Evolutionary conservation across 2,888 invertebrate species (phyloP).

Genomic region (Eupithecia centaureata): DNA sequence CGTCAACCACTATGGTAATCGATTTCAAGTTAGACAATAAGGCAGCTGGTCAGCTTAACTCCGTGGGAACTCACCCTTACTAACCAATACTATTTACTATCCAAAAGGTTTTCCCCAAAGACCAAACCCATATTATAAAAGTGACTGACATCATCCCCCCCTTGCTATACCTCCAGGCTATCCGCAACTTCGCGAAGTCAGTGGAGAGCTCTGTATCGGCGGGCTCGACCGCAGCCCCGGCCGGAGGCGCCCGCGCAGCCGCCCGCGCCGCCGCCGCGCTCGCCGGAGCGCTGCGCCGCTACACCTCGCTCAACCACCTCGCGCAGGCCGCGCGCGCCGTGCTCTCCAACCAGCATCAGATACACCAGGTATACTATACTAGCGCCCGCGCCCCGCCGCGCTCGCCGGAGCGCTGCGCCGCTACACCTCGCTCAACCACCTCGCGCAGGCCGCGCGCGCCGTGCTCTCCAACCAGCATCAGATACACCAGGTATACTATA

Average conservation of each 20-base stretch:
- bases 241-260: slow-evolving; percentile 91
- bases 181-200: slow-evolving; percentile 78
- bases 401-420: no score
- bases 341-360: slow-evolving; percentile 96
- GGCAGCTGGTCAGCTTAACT: no score
- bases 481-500: no score
- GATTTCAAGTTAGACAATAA: no score
- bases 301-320: slow-evolving; percentile 98
- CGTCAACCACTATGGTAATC: no score
- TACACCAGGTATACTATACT: slow-evolving; percentile 87
- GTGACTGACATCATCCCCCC: background rate
- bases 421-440: no score
- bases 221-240: slow-evolving; percentile 92
- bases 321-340: slow-evolving; percentile 98
- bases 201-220: slow-evolving; percentile 95
- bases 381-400: no score
- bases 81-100: no score
- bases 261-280: slow-evolving; percentile 95
- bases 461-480: no score
- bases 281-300: slow-evolving; percentile 96
- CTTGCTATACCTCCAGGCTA: slow-evolving; percentile 85
- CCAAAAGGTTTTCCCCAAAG: background rate
- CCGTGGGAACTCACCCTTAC: no score
- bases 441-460: no score
- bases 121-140: background rate